Conservation (phyloP, 2,113 vertebrate genomes). For the Furnarius figulus region DNA sequence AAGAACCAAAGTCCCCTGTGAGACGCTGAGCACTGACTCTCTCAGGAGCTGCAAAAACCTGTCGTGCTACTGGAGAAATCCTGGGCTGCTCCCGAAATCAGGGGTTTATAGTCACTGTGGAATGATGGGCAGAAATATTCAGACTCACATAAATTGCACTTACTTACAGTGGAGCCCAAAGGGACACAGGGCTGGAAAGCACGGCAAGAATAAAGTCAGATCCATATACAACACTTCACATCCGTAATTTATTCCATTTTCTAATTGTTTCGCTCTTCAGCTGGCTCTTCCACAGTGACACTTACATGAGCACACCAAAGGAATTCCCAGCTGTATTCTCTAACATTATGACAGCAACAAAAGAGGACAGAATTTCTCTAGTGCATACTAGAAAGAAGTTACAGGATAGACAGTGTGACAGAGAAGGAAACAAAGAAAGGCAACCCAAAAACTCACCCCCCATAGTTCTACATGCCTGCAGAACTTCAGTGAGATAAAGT, state of each 20-base stretch:
- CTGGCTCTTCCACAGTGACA: neutral
- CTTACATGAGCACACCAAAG: neutral
- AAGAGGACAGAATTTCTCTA: neutral
- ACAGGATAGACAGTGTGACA: accelerated
- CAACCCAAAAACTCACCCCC: accelerated
- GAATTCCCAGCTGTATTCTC: neutral
- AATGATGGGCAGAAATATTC: neutral
- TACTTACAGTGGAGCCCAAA: neutral
- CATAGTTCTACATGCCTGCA: neutral
- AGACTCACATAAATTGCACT: neutral
- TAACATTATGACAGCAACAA: neutral
- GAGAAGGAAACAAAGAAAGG: neutral
- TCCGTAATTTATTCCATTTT: neutral
- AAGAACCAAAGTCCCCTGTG: neutral
- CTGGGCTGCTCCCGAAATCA: neutral
- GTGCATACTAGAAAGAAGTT: neutral
- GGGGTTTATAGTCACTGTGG: neutral
- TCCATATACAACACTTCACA: accelerated
- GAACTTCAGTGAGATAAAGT: neutral
- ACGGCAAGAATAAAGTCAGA: neutral
- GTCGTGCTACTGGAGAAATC: neutral
- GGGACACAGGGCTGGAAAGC: neutral
- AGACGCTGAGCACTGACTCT: neutral
- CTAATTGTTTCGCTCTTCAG: neutral
- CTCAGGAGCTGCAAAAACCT: neutral